Conservation (phyloP, 2,113 vertebrate genomes). For the Progne subis region DNA sequence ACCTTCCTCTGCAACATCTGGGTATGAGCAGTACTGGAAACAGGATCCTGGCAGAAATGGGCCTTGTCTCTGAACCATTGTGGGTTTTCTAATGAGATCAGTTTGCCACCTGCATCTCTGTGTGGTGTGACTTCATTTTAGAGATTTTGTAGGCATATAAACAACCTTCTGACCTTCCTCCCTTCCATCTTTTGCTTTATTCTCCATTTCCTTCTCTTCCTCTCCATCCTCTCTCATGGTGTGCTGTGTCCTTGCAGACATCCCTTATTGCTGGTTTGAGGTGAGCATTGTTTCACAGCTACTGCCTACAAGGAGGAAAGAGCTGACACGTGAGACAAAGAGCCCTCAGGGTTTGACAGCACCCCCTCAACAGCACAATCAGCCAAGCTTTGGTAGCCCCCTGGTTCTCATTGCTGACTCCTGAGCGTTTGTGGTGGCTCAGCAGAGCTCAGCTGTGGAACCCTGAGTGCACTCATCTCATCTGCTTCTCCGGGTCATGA, state of each 20-base stretch:
- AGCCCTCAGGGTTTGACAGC: background rate
- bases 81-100: constrained; percentile 25
- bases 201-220: constrained; percentile 36
- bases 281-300: background rate
- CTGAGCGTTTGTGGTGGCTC: background rate
- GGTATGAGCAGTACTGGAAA: background rate
- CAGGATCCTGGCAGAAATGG: background rate
- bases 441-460: background rate
- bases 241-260: background rate
- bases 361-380: background rate
- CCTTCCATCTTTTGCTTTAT: constrained; percentile 38
- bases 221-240: background rate
- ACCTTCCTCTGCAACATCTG: constrained; percentile 9
- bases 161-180: constrained; percentile 55
- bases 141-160: background rate
- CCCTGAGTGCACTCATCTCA: accelerated
- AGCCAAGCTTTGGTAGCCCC: background rate
- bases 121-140: constrained; percentile 17
- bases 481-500: background rate
- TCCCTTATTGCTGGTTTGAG: background rate
- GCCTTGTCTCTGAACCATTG: background rate
- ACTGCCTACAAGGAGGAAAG: background rate
- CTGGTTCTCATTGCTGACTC: background rate
- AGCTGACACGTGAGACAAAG: accelerated
- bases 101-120: constrained; percentile 43